Base-by-base conservation (phyloP, 2,888 invertebrate genomes). In the Nomada fucata region DNA sequence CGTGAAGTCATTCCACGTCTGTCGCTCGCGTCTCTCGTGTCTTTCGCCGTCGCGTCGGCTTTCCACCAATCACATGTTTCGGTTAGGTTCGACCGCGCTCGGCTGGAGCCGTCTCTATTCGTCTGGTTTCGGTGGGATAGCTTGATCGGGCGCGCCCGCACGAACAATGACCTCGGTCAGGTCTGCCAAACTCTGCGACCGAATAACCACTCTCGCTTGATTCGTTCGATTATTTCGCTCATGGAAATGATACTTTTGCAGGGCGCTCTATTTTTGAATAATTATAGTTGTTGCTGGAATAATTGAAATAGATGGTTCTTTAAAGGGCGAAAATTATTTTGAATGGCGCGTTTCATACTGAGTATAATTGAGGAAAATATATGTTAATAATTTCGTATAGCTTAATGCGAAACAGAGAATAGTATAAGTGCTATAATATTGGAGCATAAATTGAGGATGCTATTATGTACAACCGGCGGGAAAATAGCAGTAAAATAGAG, bases 91-190 rank as follows among this genome's bases (percentile, higher is more conserved):
- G 86, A 20, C 15, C 18, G 9, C n/a, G 7, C 0, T 85, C 88
- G 87, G 78, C 7, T 15, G 9, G 23, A 29, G 10, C 82, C 88
- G 83, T 13, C 50, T 9, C 0, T 2, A 18, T 47, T 86, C 88
- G 89, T 42, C 4, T 0, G 11, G 13, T 10, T 20, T 81, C 82
- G 81, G 59, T 10, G 57, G 20, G 50, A 73, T 52, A 69, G 23
- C 59, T 11, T 23, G 52, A 68, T 42, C 86, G 86, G 87, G 79
- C 86, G 86, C 88, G 84, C 86, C 89, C 86, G 84, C 55, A 84
- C 88, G 90, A 88, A 88, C 91, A 88, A 91, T 91, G 90, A 90
- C 90, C 91, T 89, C 87, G 61, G 67, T 44, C 87, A 88, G 81
- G 86, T 78, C 65, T 90, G 65, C 89, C 90, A 88, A 89, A 82